Percentiles rank a stretch among this genome's conserved stretches.
phyloP scores from a whole-genome alignment of 2,797 vertebrate genomes.

The Loriculus beryllinus region DNA sequence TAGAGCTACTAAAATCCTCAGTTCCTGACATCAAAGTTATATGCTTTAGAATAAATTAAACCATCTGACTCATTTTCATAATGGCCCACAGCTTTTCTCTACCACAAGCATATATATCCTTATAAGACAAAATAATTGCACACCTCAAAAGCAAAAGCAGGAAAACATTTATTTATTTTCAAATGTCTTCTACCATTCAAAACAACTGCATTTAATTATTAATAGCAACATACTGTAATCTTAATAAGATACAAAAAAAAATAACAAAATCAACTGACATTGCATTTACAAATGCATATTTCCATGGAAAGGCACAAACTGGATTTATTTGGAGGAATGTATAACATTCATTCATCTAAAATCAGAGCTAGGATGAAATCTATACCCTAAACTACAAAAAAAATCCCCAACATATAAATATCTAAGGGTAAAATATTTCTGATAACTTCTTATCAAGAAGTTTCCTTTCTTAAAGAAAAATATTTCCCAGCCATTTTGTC shows the following conservation, averaged over 20 bases:
- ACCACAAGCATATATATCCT: background rate
- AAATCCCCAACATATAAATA: background rate
- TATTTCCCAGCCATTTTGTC: background rate
- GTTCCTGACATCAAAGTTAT: background rate
- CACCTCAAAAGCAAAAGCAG: background rate
- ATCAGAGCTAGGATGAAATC: background rate
- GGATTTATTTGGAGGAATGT: background rate
- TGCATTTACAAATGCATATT: background rate
- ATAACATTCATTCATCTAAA: background rate
- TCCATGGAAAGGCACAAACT: background rate
- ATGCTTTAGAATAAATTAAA: slow-evolving; percentile 33
- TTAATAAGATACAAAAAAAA: background rate
- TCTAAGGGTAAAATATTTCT: background rate
- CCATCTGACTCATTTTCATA: background rate
- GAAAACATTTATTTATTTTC: background rate
- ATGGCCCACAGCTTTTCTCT: background rate
- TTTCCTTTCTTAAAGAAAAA: background rate
- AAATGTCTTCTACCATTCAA: background rate
- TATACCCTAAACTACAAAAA: background rate
- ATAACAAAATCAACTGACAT: background rate
- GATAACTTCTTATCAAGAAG: background rate
- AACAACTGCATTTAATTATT: background rate
- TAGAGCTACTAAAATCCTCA: background rate
- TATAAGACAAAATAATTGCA: background rate
- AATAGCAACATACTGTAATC: background rate